Conservation (phyloP, 2,797 vertebrate genomes). For the Falco columbarius region DNA sequence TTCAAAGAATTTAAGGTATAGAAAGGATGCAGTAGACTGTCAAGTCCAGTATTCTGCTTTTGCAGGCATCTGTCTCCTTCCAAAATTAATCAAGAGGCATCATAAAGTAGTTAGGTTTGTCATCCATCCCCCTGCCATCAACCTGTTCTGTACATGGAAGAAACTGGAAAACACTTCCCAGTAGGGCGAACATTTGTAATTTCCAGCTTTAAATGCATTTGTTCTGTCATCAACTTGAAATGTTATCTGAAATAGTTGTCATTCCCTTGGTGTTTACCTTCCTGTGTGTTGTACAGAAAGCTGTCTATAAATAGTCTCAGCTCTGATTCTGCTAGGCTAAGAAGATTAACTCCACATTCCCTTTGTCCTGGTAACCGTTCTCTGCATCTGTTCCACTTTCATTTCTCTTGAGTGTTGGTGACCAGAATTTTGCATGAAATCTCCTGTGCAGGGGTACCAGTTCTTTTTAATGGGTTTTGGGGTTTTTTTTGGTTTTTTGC, state of each 20-base stretch:
- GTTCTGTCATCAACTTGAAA: conserved; percentile 3
- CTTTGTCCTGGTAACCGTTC: conserved; percentile 21
- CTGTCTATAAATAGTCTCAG: conserved; percentile 36
- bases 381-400: conserved; percentile 11
- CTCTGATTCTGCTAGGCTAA: background rate
- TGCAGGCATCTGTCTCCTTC: background rate
- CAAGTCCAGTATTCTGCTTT: background rate
- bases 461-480: background rate
- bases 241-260: background rate
- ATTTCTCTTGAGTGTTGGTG: conserved; percentile 10
- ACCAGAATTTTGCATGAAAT: background rate
- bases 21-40: background rate
- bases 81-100: background rate
- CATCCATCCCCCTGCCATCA: background rate
- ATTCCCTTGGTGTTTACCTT: conserved; percentile 16
- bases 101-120: background rate
- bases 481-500: background rate
- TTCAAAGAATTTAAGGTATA: background rate
- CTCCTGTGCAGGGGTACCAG: background rate
- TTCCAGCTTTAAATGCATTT: background rate
- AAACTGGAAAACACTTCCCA: background rate
- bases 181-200: background rate
- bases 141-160: background rate
- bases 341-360: conserved; percentile 37
- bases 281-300: background rate